Evolutionary conservation across 2,113 vertebrate genomes (phyloP).

Genomic region (Leucopternis melanops): DNA sequence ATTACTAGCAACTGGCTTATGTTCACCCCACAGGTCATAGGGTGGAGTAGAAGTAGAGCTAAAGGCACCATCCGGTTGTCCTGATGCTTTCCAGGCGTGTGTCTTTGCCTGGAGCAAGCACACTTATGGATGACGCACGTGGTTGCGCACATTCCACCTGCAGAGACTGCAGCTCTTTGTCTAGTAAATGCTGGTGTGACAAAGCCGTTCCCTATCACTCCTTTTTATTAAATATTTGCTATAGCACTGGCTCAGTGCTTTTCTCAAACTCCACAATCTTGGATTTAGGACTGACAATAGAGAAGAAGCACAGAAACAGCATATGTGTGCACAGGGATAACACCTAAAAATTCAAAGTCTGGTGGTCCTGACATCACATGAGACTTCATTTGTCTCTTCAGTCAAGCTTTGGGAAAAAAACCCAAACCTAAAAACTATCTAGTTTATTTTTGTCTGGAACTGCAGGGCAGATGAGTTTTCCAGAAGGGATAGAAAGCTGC

Average conservation of each 20-base stretch:
- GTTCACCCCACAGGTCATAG: neutral
- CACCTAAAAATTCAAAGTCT: neutral
- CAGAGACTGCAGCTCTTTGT: slow-evolving; percentile 45
- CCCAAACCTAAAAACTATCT: neutral
- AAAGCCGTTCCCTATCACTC: slow-evolving; percentile 19
- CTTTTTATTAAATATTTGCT: slow-evolving; percentile 1
- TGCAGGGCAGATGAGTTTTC: slow-evolving; percentile 56
- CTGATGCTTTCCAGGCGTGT: neutral
- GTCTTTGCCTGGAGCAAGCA: neutral
- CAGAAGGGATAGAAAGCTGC: slow-evolving; percentile 50
- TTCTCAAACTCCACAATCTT: neutral
- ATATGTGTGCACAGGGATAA: neutral
- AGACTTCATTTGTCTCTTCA: neutral
- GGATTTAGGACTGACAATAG: neutral
- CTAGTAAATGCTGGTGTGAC: slow-evolving; percentile 21
- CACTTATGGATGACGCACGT: neutral
- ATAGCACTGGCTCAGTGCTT: neutral
- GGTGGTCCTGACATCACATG: neutral
- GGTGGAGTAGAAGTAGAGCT: neutral
- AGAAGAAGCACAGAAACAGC: neutral
- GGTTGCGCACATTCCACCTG: neutral
- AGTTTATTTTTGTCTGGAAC: slow-evolving; percentile 52
- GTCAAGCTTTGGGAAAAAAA: neutral
- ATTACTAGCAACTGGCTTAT: neutral
- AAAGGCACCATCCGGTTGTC: neutral